These are phyloP conservation scores for Philypnodon macrostomus DNA, from an alignment of 2,797 vertebrate genomes.

Conservation along the genomic window DNA sequence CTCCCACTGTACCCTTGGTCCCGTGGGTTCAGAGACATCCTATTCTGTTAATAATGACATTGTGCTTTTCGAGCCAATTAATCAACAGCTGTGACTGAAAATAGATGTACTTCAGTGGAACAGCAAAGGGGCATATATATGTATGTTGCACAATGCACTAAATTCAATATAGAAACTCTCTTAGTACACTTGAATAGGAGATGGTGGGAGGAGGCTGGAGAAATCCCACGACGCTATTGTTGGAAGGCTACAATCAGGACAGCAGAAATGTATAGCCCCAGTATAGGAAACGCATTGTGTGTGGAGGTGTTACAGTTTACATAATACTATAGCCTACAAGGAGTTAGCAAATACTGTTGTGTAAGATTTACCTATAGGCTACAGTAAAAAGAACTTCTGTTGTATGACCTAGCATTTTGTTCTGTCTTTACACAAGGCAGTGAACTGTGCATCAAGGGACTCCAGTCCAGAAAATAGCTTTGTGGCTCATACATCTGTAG, in stretches of 20 bases:
- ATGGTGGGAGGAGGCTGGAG: conserved; percentile 16
- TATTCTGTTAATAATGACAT: conserved; percentile 50
- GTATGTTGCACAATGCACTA: conserved; percentile 50
- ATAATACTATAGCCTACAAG: conserved; percentile 4
- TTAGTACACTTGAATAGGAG: conserved; percentile 19
- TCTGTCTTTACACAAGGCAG: not conserved
- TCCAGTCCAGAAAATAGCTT: not conserved
- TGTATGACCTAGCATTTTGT: not conserved
- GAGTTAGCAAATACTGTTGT: not conserved
- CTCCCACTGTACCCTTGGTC: conserved; percentile 36
- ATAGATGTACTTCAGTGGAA: conserved; percentile 38
- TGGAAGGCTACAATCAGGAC: conserved; percentile 18
- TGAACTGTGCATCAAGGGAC: too few relatives aligned
- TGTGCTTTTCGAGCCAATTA: conserved; percentile 44
- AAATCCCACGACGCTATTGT: conserved; percentile 15
- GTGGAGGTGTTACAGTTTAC: not conserved
- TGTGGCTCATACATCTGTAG: too few relatives aligned
- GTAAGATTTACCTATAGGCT: not conserved
- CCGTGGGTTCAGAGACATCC: conserved; percentile 44
- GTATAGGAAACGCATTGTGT: conserved; percentile 2
- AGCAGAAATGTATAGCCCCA: not conserved
- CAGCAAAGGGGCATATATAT: conserved; percentile 16
- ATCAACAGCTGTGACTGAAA: conserved; percentile 42
- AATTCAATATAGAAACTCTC: conserved; percentile 38
- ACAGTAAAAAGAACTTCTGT: too few relatives aligned